Conservation (phyloP, 2,888 invertebrate species). For the Microchrysa polita region DNA sequence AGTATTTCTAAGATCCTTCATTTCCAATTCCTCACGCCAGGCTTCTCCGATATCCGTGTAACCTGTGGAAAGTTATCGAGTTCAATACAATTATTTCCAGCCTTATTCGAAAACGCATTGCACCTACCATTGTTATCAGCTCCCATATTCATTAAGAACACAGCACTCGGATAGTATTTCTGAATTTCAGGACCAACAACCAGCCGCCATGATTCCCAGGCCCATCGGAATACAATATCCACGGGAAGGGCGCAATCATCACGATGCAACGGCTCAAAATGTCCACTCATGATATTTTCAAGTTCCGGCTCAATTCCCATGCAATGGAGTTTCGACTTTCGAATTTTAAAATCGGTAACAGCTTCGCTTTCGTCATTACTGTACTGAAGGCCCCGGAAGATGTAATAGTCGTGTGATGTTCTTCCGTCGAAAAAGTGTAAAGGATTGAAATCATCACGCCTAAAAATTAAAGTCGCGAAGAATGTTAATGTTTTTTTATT, state of each 20-base stretch:
- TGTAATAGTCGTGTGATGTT: conserved; percentile 52
- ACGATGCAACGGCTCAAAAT: conserved; percentile 53
- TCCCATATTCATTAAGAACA: conserved; percentile 71
- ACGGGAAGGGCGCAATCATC: conserved; percentile 52
- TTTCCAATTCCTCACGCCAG: conserved; percentile 75
- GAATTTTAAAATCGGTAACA: conserved; percentile 48
- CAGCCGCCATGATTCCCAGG: conserved; percentile 76
- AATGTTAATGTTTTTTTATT: no score
- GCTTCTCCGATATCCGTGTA: conserved; percentile 71
- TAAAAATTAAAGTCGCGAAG: conserved; percentile 17
- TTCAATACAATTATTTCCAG: no score
- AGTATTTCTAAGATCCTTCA: conserved; percentile 67
- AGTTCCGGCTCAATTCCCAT: conserved; percentile 72
- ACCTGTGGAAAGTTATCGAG: conserved; percentile 65
- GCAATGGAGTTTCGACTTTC: conserved; percentile 61
- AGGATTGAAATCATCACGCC: conserved; percentile 48
- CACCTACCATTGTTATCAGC: conserved; percentile 71
- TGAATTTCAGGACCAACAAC: conserved; percentile 70
- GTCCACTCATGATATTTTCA: conserved; percentile 68
- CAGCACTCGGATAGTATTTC: conserved; percentile 67
- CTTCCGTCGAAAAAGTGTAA: conserved; percentile 51
- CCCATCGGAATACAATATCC: conserved; percentile 67
- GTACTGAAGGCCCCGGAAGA: conserved; percentile 49
- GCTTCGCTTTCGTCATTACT: conserved; percentile 31
- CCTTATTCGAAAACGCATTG: background rate